Evolutionary conservation across 2,888 invertebrate genomes (phyloP).

Genomic region (Tanaodytes sp.): DNA sequence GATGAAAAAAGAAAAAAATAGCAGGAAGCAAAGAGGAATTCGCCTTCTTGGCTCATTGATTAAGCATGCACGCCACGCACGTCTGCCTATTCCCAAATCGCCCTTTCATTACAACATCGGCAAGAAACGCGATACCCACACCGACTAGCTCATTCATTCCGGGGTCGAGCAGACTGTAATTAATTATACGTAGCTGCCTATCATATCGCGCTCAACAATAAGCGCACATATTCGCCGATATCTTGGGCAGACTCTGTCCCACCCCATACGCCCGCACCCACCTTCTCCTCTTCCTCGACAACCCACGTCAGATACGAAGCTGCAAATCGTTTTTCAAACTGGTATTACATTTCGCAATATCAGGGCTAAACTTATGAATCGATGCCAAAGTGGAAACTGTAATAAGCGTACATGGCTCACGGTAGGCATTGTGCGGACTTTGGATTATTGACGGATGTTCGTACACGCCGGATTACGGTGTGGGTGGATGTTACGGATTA

Average conservation of each 20-base stretch:
- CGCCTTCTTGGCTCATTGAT: slow-evolving; percentile 33
- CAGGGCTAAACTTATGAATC: slow-evolving; percentile 40
- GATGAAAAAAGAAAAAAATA: neutral
- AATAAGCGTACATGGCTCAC: slow-evolving; percentile 46
- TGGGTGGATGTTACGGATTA: slow-evolving; percentile 61
- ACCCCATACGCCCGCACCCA: slow-evolving; percentile 5
- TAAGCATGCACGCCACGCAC: slow-evolving; percentile 44
- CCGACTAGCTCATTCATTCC: slow-evolving; percentile 35
- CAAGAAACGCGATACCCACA: slow-evolving; percentile 46
- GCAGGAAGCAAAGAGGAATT: slow-evolving; percentile 11
- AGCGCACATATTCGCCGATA: slow-evolving; percentile 26
- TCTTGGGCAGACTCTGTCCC: neutral
- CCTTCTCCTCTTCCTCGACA: neutral
- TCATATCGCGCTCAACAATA: slow-evolving; percentile 48
- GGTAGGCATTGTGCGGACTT: slow-evolving; percentile 46
- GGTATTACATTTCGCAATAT: slow-evolving; percentile 47
- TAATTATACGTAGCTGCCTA: slow-evolving; percentile 46
- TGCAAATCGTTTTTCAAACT: slow-evolving; percentile 42
- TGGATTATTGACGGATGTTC: slow-evolving; percentile 53
- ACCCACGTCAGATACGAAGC: slow-evolving; percentile 17
- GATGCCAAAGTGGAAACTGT: slow-evolving; percentile 44
- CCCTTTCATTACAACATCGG: slow-evolving; percentile 45
- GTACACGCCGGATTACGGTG: slow-evolving; percentile 57
- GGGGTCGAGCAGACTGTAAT: slow-evolving; percentile 43
- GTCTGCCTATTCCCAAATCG: slow-evolving; percentile 47